Percentiles rank a stretch among this genome's conserved stretches.
phyloP scores from a whole-genome alignment of 2,113 vertebrate species.

The Porphyrio hochstetteri region DNA sequence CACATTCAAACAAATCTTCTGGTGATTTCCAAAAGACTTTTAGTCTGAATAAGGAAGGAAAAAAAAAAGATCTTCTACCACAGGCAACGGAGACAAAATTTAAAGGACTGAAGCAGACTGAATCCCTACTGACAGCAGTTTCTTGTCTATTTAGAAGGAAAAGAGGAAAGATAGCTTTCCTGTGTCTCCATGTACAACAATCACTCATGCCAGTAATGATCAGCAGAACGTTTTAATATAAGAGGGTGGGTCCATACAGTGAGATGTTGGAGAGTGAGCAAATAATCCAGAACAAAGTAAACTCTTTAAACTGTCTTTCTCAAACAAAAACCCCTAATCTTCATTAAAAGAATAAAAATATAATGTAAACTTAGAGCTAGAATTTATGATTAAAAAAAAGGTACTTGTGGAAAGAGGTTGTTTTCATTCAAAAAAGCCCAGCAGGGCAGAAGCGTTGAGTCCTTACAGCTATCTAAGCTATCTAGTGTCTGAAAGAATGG shows the following conservation, averaged over 20 bases:
- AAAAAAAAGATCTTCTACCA: neutral
- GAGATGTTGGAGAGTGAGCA: neutral
- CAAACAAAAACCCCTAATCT: neutral
- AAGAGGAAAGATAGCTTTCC: neutral
- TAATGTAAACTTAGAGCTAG: neutral
- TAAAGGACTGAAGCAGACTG: neutral
- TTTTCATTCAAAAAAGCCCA: neutral
- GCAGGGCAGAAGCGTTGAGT: neutral
- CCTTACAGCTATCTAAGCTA: neutral
- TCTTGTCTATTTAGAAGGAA: neutral
- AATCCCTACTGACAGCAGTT: neutral
- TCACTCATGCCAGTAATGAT: neutral
- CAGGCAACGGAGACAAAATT: neutral
- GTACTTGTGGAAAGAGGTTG: neutral
- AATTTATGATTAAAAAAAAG: neutral
- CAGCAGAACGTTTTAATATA: neutral
- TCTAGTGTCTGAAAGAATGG: neutral
- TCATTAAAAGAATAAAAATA: neutral
- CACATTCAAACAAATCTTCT: neutral
- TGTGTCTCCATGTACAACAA: neutral
- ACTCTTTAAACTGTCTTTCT: neutral
- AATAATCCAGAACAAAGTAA: neutral
- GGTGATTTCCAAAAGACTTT: constrained; percentile 24
- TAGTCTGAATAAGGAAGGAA: constrained; percentile 6
- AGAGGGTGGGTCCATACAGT: neutral